Percentiles rank a stretch among this genome's conserved stretches.
phyloP scores from a whole-genome alignment of 2,113 vertebrate genomes.

The Zapornia atra region DNA sequence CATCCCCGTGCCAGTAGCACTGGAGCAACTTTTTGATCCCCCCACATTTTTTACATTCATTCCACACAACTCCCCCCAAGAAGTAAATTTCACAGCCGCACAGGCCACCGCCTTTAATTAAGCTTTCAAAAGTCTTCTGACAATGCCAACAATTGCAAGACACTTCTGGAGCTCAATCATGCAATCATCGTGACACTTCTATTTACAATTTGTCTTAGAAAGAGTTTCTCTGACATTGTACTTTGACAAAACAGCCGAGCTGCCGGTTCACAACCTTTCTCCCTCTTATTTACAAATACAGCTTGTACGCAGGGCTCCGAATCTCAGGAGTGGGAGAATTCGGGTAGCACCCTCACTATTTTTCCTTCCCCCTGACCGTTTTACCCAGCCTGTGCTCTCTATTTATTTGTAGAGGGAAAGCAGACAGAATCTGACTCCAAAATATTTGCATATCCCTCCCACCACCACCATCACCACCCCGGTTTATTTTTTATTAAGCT shows the following conservation, averaged over 20 bases:
- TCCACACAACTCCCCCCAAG: not conserved
- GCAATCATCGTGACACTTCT: constrained; percentile 82
- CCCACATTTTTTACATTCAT: constrained; percentile 22
- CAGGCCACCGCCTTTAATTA: constrained; percentile 82
- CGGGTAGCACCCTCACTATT: constrained; percentile 32
- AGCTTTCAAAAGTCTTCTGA: constrained; percentile 84
- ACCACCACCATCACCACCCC: rapidly evolving
- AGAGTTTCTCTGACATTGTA: constrained; percentile 82
- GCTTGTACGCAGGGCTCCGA: constrained; percentile 56
- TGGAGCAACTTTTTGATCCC: constrained; percentile 67
- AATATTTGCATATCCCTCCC: not conserved
- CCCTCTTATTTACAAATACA: constrained; percentile 82
- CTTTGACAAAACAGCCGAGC: constrained; percentile 79
- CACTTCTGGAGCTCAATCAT: constrained; percentile 80
- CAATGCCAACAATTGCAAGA: constrained; percentile 82
- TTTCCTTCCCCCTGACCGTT: not conserved
- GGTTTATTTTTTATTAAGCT: not conserved
- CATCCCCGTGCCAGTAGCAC: not conserved
- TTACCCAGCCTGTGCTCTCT: not conserved
- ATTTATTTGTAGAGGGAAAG: not conserved
- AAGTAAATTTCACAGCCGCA: constrained; percentile 77
- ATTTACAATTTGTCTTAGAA: constrained; percentile 85
- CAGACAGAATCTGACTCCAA: not conserved
- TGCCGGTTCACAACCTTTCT: constrained; percentile 77
- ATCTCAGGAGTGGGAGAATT: constrained; percentile 21